Percentiles rank a stretch among this genome's conserved stretches.
Conservation (phyloP, 2,113 vertebrate genomes). For the Nerophis ophidion region DNA sequence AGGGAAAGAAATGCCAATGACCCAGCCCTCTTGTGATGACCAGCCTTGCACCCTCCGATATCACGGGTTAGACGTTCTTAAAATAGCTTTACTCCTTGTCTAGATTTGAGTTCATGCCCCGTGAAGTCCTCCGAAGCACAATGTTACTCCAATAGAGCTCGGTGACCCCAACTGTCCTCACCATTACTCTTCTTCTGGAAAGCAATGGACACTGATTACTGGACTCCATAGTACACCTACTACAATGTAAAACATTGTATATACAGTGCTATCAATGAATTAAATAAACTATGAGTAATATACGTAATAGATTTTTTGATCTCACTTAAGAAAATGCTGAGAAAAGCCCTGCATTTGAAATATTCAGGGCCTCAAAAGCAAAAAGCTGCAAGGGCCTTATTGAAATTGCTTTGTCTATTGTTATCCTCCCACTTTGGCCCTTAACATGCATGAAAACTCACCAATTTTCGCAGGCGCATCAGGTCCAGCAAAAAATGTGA, state of each 20-base stretch:
- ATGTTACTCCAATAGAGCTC: slow-evolving; percentile 17
- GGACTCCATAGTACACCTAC: slow-evolving; percentile 44
- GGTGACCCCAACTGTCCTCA: not conserved
- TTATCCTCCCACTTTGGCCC: no score
- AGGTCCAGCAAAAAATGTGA: no score
- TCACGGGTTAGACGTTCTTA: slow-evolving; percentile 16
- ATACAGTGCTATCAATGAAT: no score
- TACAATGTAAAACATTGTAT: not conserved
- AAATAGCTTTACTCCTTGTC: slow-evolving; percentile 33
- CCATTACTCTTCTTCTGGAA: slow-evolving; percentile 24
- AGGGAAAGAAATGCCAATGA: slow-evolving; percentile 35
- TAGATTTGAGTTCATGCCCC: slow-evolving; percentile 28
- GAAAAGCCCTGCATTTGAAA: no score
- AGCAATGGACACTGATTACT: slow-evolving; percentile 45
- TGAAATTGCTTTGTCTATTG: no score
- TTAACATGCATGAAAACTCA: no score
- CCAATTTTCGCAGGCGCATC: no score
- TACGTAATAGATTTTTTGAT: no score
- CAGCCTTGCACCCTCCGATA: slow-evolving; percentile 25
- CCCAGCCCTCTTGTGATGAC: slow-evolving; percentile 26
- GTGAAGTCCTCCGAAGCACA: slow-evolving; percentile 15
- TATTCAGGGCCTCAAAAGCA: no score
- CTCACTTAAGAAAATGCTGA: no score
- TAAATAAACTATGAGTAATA: no score
- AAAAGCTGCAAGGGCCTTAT: no score